Evolutionary conservation across 2,797 vertebrate genomes (phyloP).

Genomic region (Premnoplex brunnescens): DNA sequence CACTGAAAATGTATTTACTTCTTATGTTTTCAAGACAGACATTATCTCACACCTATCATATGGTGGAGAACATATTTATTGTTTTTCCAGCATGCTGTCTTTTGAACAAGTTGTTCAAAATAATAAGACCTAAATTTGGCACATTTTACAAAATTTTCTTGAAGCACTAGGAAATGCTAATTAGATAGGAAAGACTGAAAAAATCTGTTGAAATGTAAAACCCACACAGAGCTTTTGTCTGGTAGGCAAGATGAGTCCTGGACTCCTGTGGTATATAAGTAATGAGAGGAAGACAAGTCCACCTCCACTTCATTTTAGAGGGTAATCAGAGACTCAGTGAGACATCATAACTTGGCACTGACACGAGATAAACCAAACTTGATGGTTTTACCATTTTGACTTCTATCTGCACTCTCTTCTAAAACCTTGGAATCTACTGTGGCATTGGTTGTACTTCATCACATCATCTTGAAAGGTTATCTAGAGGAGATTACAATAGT

Average conservation of each 20-base stretch:
- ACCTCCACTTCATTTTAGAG: background rate
- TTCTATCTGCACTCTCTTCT: background rate
- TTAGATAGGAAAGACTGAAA: background rate
- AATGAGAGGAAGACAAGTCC: background rate
- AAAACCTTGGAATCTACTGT: background rate
- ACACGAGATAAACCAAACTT: background rate
- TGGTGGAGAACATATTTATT: background rate
- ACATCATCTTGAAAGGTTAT: background rate
- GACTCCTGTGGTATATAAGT: background rate
- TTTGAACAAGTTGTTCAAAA: conserved; percentile 17
- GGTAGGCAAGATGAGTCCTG: background rate
- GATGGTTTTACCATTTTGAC: background rate
- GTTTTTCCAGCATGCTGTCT: background rate
- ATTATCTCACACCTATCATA: background rate
- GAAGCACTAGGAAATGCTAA: background rate
- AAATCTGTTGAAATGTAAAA: background rate
- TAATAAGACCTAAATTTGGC: background rate
- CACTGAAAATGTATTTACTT: background rate
- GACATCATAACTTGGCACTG: background rate
- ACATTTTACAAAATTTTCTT: background rate
- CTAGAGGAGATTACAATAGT: background rate
- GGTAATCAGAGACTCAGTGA: background rate
- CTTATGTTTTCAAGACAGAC: background rate
- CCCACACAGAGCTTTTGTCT: background rate
- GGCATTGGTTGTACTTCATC: background rate